Evolutionary conservation across 2,113 vertebrate species (phyloP).

Genomic region (Sorex araneus): DNA sequence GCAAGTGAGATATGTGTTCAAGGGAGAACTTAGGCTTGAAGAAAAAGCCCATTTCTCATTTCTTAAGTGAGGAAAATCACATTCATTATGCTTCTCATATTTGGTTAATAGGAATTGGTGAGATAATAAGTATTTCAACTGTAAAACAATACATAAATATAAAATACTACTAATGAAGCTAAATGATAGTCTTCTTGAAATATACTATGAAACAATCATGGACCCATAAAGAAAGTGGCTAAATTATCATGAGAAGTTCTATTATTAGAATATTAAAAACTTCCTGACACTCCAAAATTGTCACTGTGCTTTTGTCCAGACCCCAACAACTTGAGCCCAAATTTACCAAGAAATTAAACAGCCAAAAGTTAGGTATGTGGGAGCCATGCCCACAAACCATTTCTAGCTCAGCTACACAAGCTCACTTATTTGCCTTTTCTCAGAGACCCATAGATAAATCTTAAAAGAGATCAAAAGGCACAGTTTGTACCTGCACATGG

Average conservation of each 20-base stretch:
- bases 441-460: no score
- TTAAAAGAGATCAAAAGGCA: no score
- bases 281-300: neutral
- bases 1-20: no score
- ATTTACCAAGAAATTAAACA: no score
- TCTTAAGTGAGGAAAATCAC: conserved; percentile 29
- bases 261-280: conserved; percentile 30
- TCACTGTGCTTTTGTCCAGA: no score
- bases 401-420: no score
- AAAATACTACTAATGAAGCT: conserved; percentile 43
- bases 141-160: conserved; percentile 38
- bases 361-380: no score
- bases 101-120: conserved; percentile 6
- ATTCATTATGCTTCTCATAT: neutral
- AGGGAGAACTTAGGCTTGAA: no score
- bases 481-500: no score
- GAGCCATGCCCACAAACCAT: no score
- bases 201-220: conserved; percentile 28
- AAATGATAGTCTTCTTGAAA: neutral
- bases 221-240: conserved; percentile 57
- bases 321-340: no score
- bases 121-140: conserved; percentile 24
- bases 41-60: conserved; percentile 20
- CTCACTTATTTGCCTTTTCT: no score
- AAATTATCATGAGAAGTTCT: conserved; percentile 47